Evolutionary conservation across 2,797 vertebrate genomes (phyloP), one percentile per base, ranked within the genome.

Genomic region (Alcedo atthis): DNA sequence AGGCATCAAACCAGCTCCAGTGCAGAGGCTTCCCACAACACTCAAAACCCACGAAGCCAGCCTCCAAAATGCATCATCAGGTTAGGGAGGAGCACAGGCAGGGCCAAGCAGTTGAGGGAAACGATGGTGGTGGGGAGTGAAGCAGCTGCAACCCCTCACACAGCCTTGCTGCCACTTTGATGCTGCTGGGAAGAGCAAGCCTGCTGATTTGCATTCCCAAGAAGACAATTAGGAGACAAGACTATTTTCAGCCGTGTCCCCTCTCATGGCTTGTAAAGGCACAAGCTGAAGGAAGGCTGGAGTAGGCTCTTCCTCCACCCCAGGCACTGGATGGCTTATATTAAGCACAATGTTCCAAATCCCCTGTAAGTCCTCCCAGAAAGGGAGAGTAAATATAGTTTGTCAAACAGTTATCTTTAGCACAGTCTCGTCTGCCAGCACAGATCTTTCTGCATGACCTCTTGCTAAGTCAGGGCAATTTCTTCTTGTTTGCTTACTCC

Each of bases 301-400:
- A 86, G 96, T 69, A 76, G 89, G 82, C 53, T 17, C 96, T 95
- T 95, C 90, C 93, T 95, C 92, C 85, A 93, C 84, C 30, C 10
- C 85, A 87, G 92, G 88, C 94, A 84, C 73, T 89, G 90, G 61
- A 67, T 85, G 90, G 89, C 93, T 94, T 94, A 92, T 94, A 95
- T 96, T 96, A 96, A 58, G 87, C 89, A 96, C 95, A 92, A 86
- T 92, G 94, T 85, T 96, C 87, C 90, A 96, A 96, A 96, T 96
- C 93, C 94, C 90, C 77, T 94, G 28, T 94, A 96, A 96, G 94
- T 96, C 96, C 93, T 96, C 92, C 84, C 90, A 94, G 93, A 96
- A 96, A 96, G 89, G 61, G 87, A 96, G 92, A 95, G 82, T 95
- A 96, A 96, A 96, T 96, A 96, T 95, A 96, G 94, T 92, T 94